Base-by-base conservation (phyloP, 2,113 vertebrate genomes). In the Microcebus jonahi region DNA sequence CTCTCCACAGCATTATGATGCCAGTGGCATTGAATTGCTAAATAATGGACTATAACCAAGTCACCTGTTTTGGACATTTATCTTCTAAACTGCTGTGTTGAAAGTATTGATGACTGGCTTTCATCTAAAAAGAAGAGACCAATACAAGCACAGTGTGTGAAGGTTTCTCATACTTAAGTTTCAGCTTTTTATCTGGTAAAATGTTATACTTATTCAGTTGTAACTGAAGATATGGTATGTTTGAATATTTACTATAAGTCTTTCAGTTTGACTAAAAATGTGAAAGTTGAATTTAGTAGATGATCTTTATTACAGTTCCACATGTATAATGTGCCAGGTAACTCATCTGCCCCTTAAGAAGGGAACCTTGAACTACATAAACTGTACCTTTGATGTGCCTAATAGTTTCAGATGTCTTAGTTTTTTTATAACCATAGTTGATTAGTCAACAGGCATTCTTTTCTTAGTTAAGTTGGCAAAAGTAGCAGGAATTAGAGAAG, bases 181-280 rank as follows among this genome's bases (percentile, higher is more conserved):
- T 98, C 98, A 98, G 98, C 96, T 98, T 98, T 98, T 97, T 98
- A 98, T 97, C 97, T 98, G 98, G 98, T 98, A 98, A 98, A 98
- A 98, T 97, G 98, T 98, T 99, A 98, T 97, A 98, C 97, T 98
- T 97, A 95, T 9, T 98, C 95, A 97, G 91, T 92, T 93, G 95
- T 98, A 97, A 97, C 96, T 97, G 98, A 98, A 98, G 96, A 97
- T 97, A 93, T 92, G 92, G 96, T 97, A 18, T 97, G 96, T 98
- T 90, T 98, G 97, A 98, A 95, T 98, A 98, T 98, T 98, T 98
- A 98, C 98, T 98, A 83, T 97, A 97, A 95, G 67, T 98, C 95
- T 98, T 97, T 94, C 97, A 96, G 97, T 98, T 98, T 97, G 96
- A 98, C 98, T 98, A 97, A 98, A 98, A 98, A 98, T 98, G 98